Conservation (phyloP, 2,888 invertebrate genomes). For the Rosalia funebris region DNA sequence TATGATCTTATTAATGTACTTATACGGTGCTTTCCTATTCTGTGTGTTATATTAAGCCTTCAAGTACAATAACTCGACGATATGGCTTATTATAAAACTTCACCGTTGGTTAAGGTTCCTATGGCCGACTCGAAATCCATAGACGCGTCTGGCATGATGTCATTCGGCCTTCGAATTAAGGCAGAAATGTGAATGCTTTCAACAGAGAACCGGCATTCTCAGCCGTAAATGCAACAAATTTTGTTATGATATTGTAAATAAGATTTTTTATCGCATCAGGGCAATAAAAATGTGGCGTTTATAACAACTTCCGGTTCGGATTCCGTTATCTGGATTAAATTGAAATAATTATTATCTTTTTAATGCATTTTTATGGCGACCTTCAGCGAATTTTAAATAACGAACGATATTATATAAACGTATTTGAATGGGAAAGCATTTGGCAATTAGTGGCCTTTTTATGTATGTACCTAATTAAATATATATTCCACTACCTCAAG, state of each 20-base stretch:
- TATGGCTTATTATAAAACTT: no score
- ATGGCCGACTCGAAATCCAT: conserved; percentile 15
- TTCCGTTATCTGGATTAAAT: background rate
- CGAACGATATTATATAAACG: no score
- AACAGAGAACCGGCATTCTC: background rate
- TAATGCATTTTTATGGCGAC: background rate
- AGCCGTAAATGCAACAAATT: background rate
- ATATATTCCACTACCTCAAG: no score
- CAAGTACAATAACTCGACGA: no score
- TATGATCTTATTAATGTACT: no score
- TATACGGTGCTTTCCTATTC: no score
- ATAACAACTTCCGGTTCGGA: background rate
- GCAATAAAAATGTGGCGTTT: background rate
- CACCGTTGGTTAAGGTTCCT: no score
- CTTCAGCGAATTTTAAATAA: background rate
- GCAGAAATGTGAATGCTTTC: background rate
- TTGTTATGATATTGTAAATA: background rate
- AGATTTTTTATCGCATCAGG: background rate
- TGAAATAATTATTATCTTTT: background rate
- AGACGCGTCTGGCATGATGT: conserved; percentile 21
- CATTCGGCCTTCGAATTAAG: conserved; percentile 23
- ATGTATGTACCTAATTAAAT: no score
- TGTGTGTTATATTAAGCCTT: no score
- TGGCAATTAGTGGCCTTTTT: no score
- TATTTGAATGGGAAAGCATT: no score